Evolutionary conservation across 2,113 vertebrate genomes (phyloP).

Genomic region (Nesogale talazaci): DNA sequence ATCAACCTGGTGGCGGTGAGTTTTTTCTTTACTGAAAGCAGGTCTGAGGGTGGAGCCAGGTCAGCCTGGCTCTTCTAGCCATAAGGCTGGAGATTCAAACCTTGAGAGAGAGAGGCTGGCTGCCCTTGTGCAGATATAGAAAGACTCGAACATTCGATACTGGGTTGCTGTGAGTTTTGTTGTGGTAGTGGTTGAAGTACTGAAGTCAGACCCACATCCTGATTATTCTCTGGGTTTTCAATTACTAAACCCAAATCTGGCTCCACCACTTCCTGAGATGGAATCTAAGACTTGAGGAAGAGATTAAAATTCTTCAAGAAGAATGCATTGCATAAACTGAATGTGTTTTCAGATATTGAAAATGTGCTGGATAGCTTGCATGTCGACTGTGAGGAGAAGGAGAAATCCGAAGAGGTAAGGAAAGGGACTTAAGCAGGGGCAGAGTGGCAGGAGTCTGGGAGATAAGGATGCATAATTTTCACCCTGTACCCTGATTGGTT

Average conservation of each 20-base stretch:
- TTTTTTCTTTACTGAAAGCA: too few species aligned
- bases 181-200: background rate
- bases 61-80: too few species aligned
- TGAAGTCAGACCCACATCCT: background rate
- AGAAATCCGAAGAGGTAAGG: constrained; percentile 11
- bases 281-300: background rate
- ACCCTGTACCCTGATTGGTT: too few species aligned
- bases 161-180: too few species aligned
- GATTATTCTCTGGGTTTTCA: background rate
- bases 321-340: background rate
- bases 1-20: too few species aligned
- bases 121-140: too few species aligned
- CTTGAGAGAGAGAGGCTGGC: too few species aligned
- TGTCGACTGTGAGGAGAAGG: background rate
- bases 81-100: too few species aligned
- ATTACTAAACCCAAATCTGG: background rate
- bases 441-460: constrained; percentile 34
- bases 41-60: too few species aligned
- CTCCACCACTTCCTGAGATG: background rate
- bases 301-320: constrained; percentile 23
- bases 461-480: constrained; percentile 52
- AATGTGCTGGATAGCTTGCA: background rate
- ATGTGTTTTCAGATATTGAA: background rate
- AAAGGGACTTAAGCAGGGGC: background rate
- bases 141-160: too few species aligned